Evolutionary conservation across 1,140 invertebrate genomes (phyloP).

Genomic region (Prorops nasuta): DNA sequence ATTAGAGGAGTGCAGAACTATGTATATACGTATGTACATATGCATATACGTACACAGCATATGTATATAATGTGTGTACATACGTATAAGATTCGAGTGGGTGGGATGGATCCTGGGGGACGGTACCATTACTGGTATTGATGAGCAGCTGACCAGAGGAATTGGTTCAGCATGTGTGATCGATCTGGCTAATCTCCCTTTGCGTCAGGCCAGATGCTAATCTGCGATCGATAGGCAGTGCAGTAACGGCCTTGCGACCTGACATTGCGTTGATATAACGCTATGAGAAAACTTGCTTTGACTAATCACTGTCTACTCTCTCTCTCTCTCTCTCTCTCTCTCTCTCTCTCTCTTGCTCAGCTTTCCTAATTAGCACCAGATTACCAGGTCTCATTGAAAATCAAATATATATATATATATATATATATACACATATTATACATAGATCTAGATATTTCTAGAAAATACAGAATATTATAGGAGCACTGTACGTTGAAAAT

Average conservation of each 20-base stretch:
- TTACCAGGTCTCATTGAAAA: no score
- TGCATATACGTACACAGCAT: constrained; percentile 11
- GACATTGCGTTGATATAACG: not conserved
- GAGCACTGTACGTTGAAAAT: no score
- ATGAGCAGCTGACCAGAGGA: constrained; percentile 49
- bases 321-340: not conserved
- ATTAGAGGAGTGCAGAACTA: constrained; percentile 47
- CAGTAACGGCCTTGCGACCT: not conserved
- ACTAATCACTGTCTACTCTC: not conserved
- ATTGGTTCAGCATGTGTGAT: constrained; percentile 49
- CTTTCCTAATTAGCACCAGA: no score
- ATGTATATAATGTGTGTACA: constrained; percentile 3
- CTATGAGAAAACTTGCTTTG: not conserved
- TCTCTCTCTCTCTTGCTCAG: no score
- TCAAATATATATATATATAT: no score
- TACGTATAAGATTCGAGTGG: constrained; percentile 10
- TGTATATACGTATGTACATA: constrained; percentile 23
- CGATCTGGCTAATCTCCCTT: constrained; percentile 48
- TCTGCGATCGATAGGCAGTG: constrained; percentile 35
- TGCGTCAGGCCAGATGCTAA: constrained; percentile 42
- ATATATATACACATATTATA: no score
- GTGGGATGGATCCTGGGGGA: constrained; percentile 12
- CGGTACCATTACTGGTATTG: constrained; percentile 42
- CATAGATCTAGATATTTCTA: no score
- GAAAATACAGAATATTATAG: no score